A percentile compares a stretch with the other conserved stretches of the same genome.
Conservation (phyloP, 2,113 vertebrate species). For the Phyllopteryx taeniolatus region DNA sequence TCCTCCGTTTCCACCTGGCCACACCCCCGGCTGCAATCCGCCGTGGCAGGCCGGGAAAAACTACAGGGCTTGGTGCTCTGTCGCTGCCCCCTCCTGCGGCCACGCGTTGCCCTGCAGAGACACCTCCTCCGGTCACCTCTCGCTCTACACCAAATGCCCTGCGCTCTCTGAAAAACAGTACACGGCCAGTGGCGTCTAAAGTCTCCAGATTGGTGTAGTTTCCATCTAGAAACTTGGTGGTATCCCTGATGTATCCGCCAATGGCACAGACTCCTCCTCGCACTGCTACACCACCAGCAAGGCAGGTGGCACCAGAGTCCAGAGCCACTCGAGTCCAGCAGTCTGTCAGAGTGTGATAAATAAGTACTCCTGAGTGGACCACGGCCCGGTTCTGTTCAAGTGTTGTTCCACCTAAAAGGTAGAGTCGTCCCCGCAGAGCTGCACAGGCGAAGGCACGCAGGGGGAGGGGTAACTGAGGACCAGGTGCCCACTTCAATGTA, state of each 20-base stretch:
- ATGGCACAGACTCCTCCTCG: constrained; percentile 79
- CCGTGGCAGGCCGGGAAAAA: constrained; percentile 76
- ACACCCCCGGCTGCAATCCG: constrained; percentile 75
- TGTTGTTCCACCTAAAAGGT: constrained; percentile 78
- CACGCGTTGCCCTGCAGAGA: constrained; percentile 52
- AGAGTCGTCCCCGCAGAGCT: constrained; percentile 71
- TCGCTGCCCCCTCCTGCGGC: constrained; percentile 64
- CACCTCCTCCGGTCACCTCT: constrained; percentile 60
- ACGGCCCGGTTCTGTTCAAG: constrained; percentile 76
- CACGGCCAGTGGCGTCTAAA: constrained; percentile 76
- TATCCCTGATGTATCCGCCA: constrained; percentile 77
- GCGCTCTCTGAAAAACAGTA: constrained; percentile 77
- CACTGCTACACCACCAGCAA: constrained; percentile 77
- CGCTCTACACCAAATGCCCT: constrained; percentile 68
- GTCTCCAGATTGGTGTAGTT: constrained; percentile 75
- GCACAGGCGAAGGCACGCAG: constrained; percentile 73
- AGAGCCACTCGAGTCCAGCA: constrained; percentile 76
- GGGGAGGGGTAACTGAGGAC: constrained; percentile 52
- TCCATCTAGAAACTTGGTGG: constrained; percentile 74
- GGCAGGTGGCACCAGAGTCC: constrained; percentile 76
- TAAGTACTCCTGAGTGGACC: constrained; percentile 78
- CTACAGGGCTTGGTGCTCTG: constrained; percentile 71
- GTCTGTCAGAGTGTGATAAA: constrained; percentile 74
- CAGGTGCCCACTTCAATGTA: constrained; percentile 41
- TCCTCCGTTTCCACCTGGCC: constrained; percentile 77